These are phyloP conservation scores for Lepidochitona cinerea DNA, from an alignment of 2,888 invertebrate genomes.

Conservation along the genomic window DNA sequence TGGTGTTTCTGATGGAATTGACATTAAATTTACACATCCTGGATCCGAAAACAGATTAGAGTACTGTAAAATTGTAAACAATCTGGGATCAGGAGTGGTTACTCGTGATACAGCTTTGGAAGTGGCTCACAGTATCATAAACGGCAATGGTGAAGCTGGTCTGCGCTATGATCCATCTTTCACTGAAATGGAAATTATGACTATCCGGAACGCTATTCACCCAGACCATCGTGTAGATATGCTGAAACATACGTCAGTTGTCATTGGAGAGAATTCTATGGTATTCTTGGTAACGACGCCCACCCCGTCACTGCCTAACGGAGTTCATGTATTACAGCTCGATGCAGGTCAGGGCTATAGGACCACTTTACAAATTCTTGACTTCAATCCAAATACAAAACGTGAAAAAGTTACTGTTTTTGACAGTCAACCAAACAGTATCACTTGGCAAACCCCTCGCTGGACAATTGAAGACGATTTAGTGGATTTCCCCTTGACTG, in stretches of 20 bases:
- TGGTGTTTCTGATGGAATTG: conserved; percentile 93
- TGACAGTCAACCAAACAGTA: conserved; percentile 31
- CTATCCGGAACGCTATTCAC: conserved; percentile 60
- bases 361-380: conserved; percentile 62
- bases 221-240: not conserved
- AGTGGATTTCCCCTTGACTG: conserved; percentile 90
- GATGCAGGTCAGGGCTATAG: conserved; percentile 23
- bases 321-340: conserved; percentile 44
- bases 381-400: conserved; percentile 63
- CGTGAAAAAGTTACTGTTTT: conserved; percentile 63
- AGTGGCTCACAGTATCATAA: conserved; percentile 79
- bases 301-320: conserved; percentile 29
- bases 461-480: conserved; percentile 79
- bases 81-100: conserved; percentile 83
- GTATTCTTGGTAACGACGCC: conserved; percentile 47
- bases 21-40: conserved; percentile 94
- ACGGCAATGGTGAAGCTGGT: conserved; percentile 88
- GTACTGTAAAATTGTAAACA: conserved; percentile 74
- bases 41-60: conserved; percentile 83
- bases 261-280: conserved; percentile 39
- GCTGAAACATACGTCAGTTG: not conserved
- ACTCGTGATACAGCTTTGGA: conserved; percentile 81
- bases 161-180: conserved; percentile 93
- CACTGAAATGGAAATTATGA: conserved; percentile 72
- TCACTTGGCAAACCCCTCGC: conserved; percentile 24